These are phyloP conservation scores for Tragelaphus buxtoni DNA, from an alignment of 2,113 vertebrate genomes.

Conservation along the genomic window DNA sequence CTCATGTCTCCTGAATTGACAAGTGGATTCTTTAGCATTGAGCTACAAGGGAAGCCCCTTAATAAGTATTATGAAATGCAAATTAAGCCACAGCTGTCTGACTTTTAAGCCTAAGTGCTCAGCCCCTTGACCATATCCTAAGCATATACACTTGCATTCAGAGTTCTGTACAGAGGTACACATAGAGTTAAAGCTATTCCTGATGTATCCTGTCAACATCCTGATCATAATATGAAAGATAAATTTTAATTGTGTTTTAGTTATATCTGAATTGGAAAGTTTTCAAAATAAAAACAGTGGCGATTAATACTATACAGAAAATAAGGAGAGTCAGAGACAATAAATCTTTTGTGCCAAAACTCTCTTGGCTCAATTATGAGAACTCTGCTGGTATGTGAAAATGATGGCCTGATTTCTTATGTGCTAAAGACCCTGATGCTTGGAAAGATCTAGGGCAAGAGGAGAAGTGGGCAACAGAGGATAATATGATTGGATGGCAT, in stretches of 20 bases:
- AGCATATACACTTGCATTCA: not conserved
- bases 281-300: not conserved
- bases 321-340: not conserved
- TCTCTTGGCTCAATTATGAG: not conserved
- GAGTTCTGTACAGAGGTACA: not conserved
- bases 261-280: not conserved
- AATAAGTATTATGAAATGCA: not conserved
- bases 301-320: not conserved
- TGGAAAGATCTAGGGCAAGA: not conserved
- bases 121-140: not conserved
- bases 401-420: slow-evolving; percentile 15
- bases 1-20: not conserved
- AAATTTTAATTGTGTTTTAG: not conserved
- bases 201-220: not conserved
- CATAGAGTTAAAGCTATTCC: not conserved
- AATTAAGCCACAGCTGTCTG: not conserved
- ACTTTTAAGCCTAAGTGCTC: not conserved
- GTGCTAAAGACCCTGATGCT: not conserved
- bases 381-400: not conserved
- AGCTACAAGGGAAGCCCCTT: not conserved
- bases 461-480: not conserved
- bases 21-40: not conserved
- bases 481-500: not conserved
- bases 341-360: not conserved
- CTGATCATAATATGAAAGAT: not conserved